A percentile compares a stretch with the other conserved stretches of the same genome.
Conservation (phyloP, 2,113 vertebrate genomes). For the Crotalus tigris region DNA sequence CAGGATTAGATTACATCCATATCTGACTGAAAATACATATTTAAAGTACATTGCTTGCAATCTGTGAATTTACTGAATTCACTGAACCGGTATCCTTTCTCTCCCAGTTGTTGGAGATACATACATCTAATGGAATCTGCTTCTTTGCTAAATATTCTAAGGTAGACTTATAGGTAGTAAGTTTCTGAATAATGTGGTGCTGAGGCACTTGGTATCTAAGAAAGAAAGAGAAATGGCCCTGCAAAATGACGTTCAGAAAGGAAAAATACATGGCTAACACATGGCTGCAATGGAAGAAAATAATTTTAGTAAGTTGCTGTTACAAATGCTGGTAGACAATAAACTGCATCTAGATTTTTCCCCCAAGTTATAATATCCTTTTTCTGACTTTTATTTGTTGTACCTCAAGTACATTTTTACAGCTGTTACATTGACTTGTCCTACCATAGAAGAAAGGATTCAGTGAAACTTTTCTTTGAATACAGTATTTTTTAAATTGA, state of each 20-base stretch:
- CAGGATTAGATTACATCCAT: neutral
- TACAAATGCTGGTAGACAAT: neutral
- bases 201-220: neutral
- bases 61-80: neutral
- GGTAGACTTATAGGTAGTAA: neutral
- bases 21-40: neutral
- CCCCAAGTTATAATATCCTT: neutral
- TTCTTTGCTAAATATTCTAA: neutral
- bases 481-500: neutral
- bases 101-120: neutral
- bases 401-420: neutral
- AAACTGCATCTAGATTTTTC: neutral
- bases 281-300: neutral
- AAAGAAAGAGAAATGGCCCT: neutral
- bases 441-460: neutral
- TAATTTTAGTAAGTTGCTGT: neutral
- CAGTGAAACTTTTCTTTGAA: neutral
- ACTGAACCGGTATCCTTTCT: neutral
- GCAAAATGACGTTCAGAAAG: neutral
- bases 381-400: neutral
- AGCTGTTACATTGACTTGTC: neutral
- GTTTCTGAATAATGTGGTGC: neutral
- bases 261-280: neutral
- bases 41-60: neutral
- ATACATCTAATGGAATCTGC: neutral